A percentile compares a stretch with the other conserved stretches of the same genome.
Conservation (phyloP, 2,888 invertebrate genomes). For the Ormia ochracea region DNA sequence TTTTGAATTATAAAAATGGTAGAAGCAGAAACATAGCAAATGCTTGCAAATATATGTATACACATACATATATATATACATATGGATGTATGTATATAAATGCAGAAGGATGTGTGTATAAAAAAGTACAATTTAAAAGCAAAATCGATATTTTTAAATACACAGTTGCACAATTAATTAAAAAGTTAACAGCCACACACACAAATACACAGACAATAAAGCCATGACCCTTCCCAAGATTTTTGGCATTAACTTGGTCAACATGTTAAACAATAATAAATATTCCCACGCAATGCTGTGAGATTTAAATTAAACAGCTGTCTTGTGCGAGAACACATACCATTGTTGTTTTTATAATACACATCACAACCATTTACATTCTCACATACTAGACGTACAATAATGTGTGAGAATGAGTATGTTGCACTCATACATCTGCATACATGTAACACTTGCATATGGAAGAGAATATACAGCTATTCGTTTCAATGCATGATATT, state of each 20-base stretch:
- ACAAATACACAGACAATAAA: conserved; percentile 5
- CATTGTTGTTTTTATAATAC: conserved; percentile 31
- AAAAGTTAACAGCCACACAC: background rate
- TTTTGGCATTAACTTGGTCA: conserved; percentile 39
- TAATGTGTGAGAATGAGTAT: background rate
- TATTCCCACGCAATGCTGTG: conserved; percentile 38
- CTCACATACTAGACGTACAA: background rate
- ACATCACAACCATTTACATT: background rate
- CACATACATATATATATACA: background rate
- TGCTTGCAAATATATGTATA: background rate
- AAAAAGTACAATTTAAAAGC: conserved; percentile 1
- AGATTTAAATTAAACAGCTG: conserved; percentile 48
- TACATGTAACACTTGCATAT: too few species aligned
- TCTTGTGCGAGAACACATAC: conserved; percentile 16
- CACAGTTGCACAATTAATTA: conserved; percentile 12
- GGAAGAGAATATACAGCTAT: background rate
- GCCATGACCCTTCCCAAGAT: conserved; percentile 55
- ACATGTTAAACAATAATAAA: conserved; percentile 5
- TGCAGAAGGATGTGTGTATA: too few species aligned
- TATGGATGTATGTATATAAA: too few species aligned
- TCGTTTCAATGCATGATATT: background rate
- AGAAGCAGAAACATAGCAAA: background rate
- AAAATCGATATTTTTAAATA: conserved; percentile 44
- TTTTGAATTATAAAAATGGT: conserved; percentile 25
- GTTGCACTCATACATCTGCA: too few species aligned